Percentiles rank a stretch among this genome's conserved stretches.
phyloP scores from a whole-genome alignment of 2,888 invertebrate genomes.

The Dryococelus australis region DNA sequence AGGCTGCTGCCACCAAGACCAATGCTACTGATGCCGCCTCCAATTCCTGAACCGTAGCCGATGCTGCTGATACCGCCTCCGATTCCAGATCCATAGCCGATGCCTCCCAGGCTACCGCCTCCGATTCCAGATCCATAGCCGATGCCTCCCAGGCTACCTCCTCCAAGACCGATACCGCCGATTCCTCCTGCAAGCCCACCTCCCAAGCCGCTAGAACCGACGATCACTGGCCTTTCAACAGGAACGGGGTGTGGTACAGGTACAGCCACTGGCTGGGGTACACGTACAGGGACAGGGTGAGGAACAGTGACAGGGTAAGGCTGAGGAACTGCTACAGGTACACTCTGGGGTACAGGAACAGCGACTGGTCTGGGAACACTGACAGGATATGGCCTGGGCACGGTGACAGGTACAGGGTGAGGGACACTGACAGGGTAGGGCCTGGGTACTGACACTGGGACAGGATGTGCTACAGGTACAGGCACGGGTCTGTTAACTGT shows the following conservation, averaged over 20 bases:
- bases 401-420: background rate
- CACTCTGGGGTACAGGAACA: slow-evolving; percentile 25
- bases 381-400: background rate
- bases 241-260: slow-evolving; percentile 17
- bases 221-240: slow-evolving; percentile 1
- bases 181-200: background rate
- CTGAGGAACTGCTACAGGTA: slow-evolving; percentile 26
- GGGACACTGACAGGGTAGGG: too few relatives aligned
- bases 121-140: too few relatives aligned
- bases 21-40: background rate
- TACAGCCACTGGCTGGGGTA: slow-evolving; percentile 23
- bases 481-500: too few relatives aligned
- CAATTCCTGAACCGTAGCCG: slow-evolving; percentile 7
- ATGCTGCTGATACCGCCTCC: background rate
- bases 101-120: background rate
- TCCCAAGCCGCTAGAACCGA: background rate
- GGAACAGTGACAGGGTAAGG: slow-evolving; percentile 31
- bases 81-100: slow-evolving; percentile 24
- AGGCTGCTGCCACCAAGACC: background rate
- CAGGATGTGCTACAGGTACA: too few relatives aligned
- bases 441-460: too few relatives aligned
- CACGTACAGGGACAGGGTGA: slow-evolving; percentile 29
- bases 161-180: background rate
- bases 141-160: too few relatives aligned
- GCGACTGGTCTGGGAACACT: slow-evolving; percentile 9